Conservation (phyloP, 1,140 invertebrate species). For the honey bee (Apis mellifera) region Amel_HAv3.1 CM009936.2:10068501-10069000, state of each 20-base stretch:
- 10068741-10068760: not conserved
- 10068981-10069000: too few species aligned
- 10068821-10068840: not conserved
- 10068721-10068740: not conserved
- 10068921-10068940: too few species aligned
- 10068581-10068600: not conserved
- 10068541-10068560: not conserved
- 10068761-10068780: not conserved
- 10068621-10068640: not conserved
- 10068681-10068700: not conserved
- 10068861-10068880: too few species aligned
- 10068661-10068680: constrained; percentile 2
- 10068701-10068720: not conserved
- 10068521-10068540: not conserved
- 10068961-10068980: too few species aligned
- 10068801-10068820: too few species aligned
- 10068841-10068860: too few species aligned
- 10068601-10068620: not conserved
- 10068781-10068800: too few species aligned
- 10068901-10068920: too few species aligned
- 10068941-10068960: too few species aligned
- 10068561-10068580: not conserved
- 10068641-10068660: not conserved
- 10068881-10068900: too few species aligned
- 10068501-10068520: not conserved